Conservation (phyloP, 2,888 invertebrate genomes). For the Acanthosepion lycidas region DNA sequence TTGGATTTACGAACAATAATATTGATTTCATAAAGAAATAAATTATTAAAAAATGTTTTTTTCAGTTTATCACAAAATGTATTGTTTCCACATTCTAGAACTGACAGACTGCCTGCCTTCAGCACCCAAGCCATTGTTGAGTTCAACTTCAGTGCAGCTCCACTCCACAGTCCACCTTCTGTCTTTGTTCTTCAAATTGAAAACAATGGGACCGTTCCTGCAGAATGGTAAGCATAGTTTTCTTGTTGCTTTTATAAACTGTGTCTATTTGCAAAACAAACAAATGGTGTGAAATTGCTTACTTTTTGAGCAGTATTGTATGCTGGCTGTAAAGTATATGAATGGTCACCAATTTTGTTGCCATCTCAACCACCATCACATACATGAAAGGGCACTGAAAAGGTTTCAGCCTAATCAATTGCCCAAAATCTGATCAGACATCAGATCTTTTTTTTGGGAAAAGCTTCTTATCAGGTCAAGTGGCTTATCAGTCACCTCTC, state of each 20-base stretch:
- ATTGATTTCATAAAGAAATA: no score
- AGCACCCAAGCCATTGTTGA: constrained; percentile 71
- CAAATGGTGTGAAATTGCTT: background rate
- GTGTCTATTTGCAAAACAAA: background rate
- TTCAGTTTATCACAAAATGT: background rate
- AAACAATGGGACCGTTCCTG: constrained; percentile 72
- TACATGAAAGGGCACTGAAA: no score
- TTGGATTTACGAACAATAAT: no score
- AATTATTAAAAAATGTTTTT: background rate
- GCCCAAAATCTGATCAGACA: no score
- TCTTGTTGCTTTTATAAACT: constrained; percentile 42
- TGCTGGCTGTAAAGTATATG: no score
- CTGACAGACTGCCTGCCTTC: constrained; percentile 65
- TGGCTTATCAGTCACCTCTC: no score
- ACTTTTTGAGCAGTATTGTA: background rate
- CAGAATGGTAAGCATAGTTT: constrained; percentile 69
- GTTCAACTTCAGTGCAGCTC: constrained; percentile 74
- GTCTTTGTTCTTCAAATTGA: constrained; percentile 72
- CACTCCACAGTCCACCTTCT: constrained; percentile 71
- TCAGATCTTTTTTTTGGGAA: no score
- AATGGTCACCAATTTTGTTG: no score
- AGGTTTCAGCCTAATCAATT: no score
- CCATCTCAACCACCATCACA: no score
- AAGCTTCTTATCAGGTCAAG: no score
- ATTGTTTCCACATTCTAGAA: constrained; percentile 55